phyloP scores from a whole-genome alignment of 1,140 invertebrate species.

The Rhagoletis pomonella region DNA sequence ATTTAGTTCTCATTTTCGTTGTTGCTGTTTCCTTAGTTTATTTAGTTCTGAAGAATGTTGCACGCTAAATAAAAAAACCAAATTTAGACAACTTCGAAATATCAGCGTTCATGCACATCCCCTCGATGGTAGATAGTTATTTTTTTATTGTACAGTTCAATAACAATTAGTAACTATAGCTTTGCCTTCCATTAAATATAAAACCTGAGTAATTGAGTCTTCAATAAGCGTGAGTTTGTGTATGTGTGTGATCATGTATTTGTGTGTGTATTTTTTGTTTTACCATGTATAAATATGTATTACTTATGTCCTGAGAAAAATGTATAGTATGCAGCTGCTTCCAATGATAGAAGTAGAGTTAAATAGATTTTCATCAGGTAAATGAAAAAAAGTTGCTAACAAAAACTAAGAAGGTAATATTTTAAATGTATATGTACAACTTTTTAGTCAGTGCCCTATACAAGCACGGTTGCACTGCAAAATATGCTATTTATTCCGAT shows the following conservation, averaged over 20 bases:
- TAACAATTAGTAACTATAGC: too few species aligned
- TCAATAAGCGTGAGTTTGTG: not conserved
- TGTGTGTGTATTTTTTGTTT: not conserved
- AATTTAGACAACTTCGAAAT: too few species aligned
- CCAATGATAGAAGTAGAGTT: not conserved
- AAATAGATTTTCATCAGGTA: not conserved
- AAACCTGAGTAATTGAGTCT: not conserved
- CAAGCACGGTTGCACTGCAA: not conserved
- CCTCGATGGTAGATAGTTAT: too few species aligned
- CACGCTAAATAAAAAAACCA: too few species aligned
- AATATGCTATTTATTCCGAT: too few species aligned
- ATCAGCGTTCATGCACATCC: too few species aligned
- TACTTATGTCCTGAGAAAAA: not conserved
- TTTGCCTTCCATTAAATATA: too few species aligned
- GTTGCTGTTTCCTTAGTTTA: too few species aligned
- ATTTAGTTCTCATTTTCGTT: too few species aligned
- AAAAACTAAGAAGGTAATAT: not conserved
- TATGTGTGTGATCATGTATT: not conserved
- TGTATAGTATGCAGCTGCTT: not conserved
- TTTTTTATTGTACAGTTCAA: too few species aligned
- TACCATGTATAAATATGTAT: constrained; percentile 1
- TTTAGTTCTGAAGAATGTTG: too few species aligned
- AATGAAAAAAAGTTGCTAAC: not conserved
- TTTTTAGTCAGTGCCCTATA: not conserved
- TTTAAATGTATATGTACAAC: not conserved